Conservation (phyloP, 1,140 invertebrate genomes). For the Zaprionus africanus region DNA sequence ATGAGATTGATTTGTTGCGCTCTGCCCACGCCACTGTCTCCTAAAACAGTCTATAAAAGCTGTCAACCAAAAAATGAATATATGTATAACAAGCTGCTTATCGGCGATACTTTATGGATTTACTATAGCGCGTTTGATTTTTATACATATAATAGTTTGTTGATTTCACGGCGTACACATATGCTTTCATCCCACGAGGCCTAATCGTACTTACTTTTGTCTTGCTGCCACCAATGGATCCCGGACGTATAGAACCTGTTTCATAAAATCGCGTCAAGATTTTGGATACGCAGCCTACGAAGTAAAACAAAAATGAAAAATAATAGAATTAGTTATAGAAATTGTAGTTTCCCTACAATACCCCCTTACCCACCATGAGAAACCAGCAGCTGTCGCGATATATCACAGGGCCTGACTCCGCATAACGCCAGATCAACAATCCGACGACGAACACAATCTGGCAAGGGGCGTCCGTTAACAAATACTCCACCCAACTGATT, state of each 20-base stretch:
- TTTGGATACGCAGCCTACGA: conserved; percentile 93
- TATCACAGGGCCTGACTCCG: conserved; percentile 97
- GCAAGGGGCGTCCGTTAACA: conserved; percentile 97
- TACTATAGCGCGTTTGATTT: conserved; percentile 79
- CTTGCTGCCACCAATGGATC: conserved; percentile 95
- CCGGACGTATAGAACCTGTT: conserved; percentile 95
- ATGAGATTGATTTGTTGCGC: conserved; percentile 83
- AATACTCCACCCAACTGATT: conserved; percentile 98
- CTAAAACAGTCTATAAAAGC: conserved; percentile 62
- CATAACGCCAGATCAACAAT: conserved; percentile 97
- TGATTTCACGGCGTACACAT: conserved; percentile 69
- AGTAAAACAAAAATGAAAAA: conserved; percentile 7
- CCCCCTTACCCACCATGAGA: conserved; percentile 94
- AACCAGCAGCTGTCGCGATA: conserved; percentile 96
- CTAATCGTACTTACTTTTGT: conserved; percentile 89
- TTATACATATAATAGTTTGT: conserved; percentile 77
- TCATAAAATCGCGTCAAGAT: conserved; percentile 98
- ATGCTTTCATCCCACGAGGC: conserved; percentile 47
- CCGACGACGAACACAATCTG: conserved; percentile 95
- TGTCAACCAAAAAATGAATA: conserved; percentile 44
- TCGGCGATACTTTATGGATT: conserved; percentile 77
- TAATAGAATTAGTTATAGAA: conserved; percentile 9
- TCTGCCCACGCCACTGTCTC: conserved; percentile 44
- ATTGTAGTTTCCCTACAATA: not conserved
- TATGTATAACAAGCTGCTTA: conserved; percentile 71